Evolutionary conservation across 2,888 invertebrate genomes (phyloP).

Genomic region (Boloria euphrosyne): DNA sequence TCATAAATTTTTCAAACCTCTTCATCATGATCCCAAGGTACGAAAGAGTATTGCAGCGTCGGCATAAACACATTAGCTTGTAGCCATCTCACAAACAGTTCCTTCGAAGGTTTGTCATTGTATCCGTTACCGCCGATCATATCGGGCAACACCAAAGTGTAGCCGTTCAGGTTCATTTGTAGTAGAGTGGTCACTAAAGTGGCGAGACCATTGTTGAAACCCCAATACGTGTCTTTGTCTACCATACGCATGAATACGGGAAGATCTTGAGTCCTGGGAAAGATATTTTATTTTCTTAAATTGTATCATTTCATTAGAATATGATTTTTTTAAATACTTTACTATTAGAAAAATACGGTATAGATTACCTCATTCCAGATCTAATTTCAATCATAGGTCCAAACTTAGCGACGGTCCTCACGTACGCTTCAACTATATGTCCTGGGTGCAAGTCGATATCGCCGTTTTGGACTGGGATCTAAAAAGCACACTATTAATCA

Average conservation of each 20-base stretch:
- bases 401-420: slow-evolving; percentile 81
- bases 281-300: background rate
- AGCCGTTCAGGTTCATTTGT: slow-evolving; percentile 84
- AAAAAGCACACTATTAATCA: background rate
- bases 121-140: slow-evolving; percentile 89
- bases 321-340: too few relatives aligned
- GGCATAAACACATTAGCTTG: slow-evolving; percentile 91
- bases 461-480: slow-evolving; percentile 82
- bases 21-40: slow-evolving; percentile 89
- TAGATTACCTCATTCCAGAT: slow-evolving; percentile 82
- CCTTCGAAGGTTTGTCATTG: slow-evolving; percentile 79
- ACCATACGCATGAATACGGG: slow-evolving; percentile 90
- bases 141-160: slow-evolving; percentile 89
- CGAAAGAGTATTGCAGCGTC: slow-evolving; percentile 89
- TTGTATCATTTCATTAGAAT: background rate
- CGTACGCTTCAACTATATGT: slow-evolving; percentile 80
- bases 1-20: slow-evolving; percentile 60
- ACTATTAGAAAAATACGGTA: background rate
- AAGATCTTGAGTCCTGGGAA: slow-evolving; percentile 84
- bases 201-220: slow-evolving; percentile 85
- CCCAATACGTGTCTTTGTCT: slow-evolving; percentile 89
- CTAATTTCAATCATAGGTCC: slow-evolving; percentile 87
- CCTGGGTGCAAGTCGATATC: slow-evolving; percentile 81
- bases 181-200: slow-evolving; percentile 88
- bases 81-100: slow-evolving; percentile 89